These are phyloP conservation scores for Manduca sexta DNA, from an alignment of 1,140 invertebrate genomes.

Conservation along the genomic window DNA sequence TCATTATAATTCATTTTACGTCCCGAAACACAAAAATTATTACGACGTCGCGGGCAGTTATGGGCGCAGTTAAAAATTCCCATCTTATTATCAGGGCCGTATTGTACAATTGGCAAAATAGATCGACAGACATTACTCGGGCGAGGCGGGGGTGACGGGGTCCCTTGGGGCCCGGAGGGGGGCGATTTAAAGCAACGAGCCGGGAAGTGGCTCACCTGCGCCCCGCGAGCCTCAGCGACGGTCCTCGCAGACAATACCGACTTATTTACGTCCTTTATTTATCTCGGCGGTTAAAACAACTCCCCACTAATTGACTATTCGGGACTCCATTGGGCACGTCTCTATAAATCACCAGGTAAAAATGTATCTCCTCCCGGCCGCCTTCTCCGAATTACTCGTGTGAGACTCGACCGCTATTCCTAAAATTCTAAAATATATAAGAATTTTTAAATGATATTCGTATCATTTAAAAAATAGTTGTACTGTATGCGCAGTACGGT, in stretches of 20 bases:
- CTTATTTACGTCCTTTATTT: slow-evolving; percentile 11
- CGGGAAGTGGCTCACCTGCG: slow-evolving; percentile 13
- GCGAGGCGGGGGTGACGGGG: background rate
- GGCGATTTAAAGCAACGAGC: slow-evolving; percentile 15
- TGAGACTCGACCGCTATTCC: too few relatives aligned
- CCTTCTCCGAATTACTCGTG: too few relatives aligned
- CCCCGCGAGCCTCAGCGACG: background rate
- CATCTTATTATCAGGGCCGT: slow-evolving; percentile 29
- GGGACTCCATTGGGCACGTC: background rate
- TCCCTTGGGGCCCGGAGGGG: background rate
- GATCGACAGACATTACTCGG: slow-evolving; percentile 20
- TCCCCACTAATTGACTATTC: slow-evolving; percentile 8
- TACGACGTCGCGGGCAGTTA: slow-evolving; percentile 24
- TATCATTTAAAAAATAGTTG: too few relatives aligned
- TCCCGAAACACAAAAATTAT: slow-evolving; percentile 21
- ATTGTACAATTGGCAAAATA: slow-evolving; percentile 28
- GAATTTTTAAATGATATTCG: too few relatives aligned
- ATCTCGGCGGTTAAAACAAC: slow-evolving; percentile 6
- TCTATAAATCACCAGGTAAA: background rate
- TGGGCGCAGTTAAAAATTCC: slow-evolving; percentile 30
- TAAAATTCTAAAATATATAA: too few relatives aligned
- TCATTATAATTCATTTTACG: slow-evolving; percentile 14
- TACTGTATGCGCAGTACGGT: too few relatives aligned
- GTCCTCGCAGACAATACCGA: background rate
- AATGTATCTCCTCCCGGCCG: background rate